Percentiles rank a stretch among this genome's conserved stretches.
Conservation (phyloP, 2,113 vertebrate genomes). For the Varanus salvator region DNA sequence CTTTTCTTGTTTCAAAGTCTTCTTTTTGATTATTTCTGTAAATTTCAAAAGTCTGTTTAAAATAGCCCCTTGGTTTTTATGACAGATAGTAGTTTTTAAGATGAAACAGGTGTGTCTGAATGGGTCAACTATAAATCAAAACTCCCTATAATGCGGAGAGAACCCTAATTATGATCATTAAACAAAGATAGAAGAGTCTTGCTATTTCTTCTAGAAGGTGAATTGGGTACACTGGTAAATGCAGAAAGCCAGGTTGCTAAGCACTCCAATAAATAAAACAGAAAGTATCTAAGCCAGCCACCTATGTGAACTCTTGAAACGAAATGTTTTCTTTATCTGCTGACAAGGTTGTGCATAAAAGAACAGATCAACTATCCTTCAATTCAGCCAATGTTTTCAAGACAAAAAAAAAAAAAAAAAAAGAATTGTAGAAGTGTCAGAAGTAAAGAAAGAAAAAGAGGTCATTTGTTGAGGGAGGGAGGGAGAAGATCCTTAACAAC, state of each 20-base stretch:
- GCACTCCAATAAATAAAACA: background rate
- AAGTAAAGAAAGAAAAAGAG: background rate
- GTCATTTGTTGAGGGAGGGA: background rate
- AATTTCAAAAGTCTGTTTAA: background rate
- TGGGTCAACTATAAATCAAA: background rate
- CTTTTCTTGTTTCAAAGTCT: background rate
- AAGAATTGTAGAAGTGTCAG: background rate
- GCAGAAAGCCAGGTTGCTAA: slow-evolving; percentile 34
- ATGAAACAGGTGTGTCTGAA: background rate
- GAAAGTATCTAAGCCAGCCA: background rate
- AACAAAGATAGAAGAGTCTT: fast-evolving
- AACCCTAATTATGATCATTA: slow-evolving; percentile 6
- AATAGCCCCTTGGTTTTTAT: background rate
- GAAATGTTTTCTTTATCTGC: slow-evolving; percentile 12
- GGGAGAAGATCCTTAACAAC: background rate
- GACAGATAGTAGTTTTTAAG: background rate
- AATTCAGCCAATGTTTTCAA: background rate
- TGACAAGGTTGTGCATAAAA: slow-evolving; percentile 41
- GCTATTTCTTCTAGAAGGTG: slow-evolving; percentile 2
- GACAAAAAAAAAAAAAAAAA: background rate
- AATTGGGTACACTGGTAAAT: background rate
- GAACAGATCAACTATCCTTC: slow-evolving; percentile 21
- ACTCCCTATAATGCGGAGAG: background rate
- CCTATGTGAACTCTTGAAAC: background rate
- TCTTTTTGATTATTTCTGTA: background rate